phyloP scores from a whole-genome alignment of 2,797 vertebrate species.

The Bradypodion ventrale region DNA sequence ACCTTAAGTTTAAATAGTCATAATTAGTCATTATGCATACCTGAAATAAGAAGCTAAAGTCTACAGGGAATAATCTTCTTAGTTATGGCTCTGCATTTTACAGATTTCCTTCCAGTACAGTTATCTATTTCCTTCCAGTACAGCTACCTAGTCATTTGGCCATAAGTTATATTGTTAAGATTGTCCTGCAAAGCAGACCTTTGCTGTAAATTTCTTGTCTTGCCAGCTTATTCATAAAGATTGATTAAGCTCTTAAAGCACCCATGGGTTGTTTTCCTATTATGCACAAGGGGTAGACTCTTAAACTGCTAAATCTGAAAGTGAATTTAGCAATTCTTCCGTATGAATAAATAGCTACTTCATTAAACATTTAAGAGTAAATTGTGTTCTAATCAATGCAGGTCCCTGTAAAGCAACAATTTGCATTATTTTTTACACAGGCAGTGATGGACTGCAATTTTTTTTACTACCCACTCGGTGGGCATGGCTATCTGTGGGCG shows the following conservation, averaged over 20 bases:
- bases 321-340: neutral
- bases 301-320: neutral
- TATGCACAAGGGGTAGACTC: neutral
- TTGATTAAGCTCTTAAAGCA: neutral
- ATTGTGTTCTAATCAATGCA: slow-evolving; percentile 11
- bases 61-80: neutral
- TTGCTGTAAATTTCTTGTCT: neutral
- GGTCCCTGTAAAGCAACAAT: neutral
- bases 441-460: no score
- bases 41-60: neutral
- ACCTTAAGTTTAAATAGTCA: neutral
- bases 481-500: no score
- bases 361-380: slow-evolving; percentile 12
- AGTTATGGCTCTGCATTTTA: neutral
- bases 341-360: neutral
- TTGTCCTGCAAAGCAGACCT: neutral
- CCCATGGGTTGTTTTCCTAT: neutral
- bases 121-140: neutral
- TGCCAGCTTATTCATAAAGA: neutral
- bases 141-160: neutral
- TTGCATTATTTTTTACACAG: neutral
- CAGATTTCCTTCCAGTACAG: neutral
- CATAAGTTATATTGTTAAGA: neutral
- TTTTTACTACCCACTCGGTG: no score
- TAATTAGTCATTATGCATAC: neutral